Base-by-base conservation (phyloP, 2,797 vertebrate genomes). In the Phyllotis vaccarum region DNA sequence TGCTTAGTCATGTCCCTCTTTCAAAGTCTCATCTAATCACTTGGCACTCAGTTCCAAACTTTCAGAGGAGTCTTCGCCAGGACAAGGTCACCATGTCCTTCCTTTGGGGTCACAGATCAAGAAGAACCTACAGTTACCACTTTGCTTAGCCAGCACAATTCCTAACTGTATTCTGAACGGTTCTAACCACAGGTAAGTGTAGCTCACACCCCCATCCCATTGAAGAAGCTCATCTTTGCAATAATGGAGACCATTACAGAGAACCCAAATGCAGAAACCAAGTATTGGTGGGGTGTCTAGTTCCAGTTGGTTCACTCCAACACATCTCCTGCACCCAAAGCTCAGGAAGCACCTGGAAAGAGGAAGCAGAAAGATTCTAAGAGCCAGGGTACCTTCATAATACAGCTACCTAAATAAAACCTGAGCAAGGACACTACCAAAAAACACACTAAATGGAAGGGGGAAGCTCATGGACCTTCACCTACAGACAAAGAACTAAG, bases 1-100 rank as follows among this genome's bases (percentile, higher is more conserved):
- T 93, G 93, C 2, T 62, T 86, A 37, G 0, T 6, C 5, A 11
- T 0, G 0, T 21, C 49, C 22, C 83, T 34, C 0, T 21, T n/a
- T n/a, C 74, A 58, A 94, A 89, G 27, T 54, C 27, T 19, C 43
- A 78, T 29, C 56, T 78, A 64, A 92, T 89, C 78, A 83, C 56
- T 90, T 60, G 49, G 79, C 17, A 37, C 31, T 12, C 66, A 54
- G 21, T 78, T 94, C 86, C 11, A 31, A 95, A 94, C 89, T 91
- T 95, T 81, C 68, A 46, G 58, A 75, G 58, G 31, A 90, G 89
- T 16, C 54, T 91, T 90, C 90, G 34, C 21, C 66, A 56, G 49
- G 31, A 7, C 54, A 82, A 81, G 27, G 46, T 49, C 22, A 11
- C 13, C 2, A 0, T 52, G 64, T 22, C 54, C 64, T 88, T 54